Evolutionary conservation across 2,797 vertebrate species (phyloP).

Genomic region (Labeo calbasu): DNA sequence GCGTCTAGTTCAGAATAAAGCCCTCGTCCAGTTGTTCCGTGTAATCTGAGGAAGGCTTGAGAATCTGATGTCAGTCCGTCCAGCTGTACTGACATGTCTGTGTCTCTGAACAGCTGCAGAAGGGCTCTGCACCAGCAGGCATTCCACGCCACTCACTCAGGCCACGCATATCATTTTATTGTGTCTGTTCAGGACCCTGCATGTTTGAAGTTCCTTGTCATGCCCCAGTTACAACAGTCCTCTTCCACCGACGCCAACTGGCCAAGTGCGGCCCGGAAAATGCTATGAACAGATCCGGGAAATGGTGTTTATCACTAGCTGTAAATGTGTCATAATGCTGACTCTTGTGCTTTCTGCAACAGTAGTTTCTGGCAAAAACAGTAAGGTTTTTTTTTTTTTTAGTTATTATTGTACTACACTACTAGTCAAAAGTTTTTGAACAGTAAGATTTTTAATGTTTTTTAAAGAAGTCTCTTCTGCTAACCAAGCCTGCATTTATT

Average conservation of each 20-base stretch:
- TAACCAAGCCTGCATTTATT: too few relatives aligned
- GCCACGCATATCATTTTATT: constrained; percentile 62
- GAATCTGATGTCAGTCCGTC: constrained; percentile 51
- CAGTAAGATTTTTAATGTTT: too few relatives aligned
- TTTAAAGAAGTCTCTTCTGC: too few relatives aligned
- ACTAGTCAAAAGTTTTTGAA: too few relatives aligned
- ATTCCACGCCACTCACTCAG: constrained; percentile 48
- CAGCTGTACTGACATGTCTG: constrained; percentile 61
- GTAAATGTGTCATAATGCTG: constrained; percentile 28
- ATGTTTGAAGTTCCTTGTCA: constrained; percentile 57
- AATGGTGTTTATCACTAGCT: constrained; percentile 16
- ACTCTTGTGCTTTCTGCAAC: neutral
- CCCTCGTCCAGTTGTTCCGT: constrained; percentile 44
- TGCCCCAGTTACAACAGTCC: constrained; percentile 34
- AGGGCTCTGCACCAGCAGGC: constrained; percentile 14
- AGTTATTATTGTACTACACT: neutral
- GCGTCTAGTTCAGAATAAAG: constrained; percentile 46
- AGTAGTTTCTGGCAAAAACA: neutral
- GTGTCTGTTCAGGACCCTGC: constrained; percentile 58
- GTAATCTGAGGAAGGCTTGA: constrained; percentile 57
- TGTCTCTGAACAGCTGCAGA: constrained; percentile 62
- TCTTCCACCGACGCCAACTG: constrained; percentile 47
- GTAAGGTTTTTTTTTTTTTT: neutral
- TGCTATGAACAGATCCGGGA: constrained; percentile 19
- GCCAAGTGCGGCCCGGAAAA: constrained; percentile 17